Base-by-base conservation (phyloP, 2,797 vertebrate species). In the Tangara arthus region DNA sequence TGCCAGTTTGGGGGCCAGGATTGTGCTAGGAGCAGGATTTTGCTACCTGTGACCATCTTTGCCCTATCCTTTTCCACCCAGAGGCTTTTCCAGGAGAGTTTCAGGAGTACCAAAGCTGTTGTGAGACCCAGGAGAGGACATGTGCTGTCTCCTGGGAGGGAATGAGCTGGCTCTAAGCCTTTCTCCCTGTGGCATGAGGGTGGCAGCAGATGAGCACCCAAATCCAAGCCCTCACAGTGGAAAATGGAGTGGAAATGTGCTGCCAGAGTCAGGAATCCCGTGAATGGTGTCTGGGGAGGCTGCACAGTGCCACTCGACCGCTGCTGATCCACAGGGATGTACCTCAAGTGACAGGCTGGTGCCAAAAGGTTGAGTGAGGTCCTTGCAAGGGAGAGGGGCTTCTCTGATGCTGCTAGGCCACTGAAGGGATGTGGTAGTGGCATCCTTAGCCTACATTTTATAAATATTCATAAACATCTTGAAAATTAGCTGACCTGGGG, bases 241-340 rank as follows among this genome's bases (percentile, higher is more conserved):
- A 39, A 47, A 70, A n/a, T n/a, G 0, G 14, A 47, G 39, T 44
- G 56, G 61, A 42, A 81, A 52, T 13, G 46, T 35, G 24, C 47
- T 72, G 26, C 83, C 9, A 16, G 82, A 52, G 42, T 68, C 41
- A 41, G 60, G 56, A 64, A 39, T 46, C 35, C 63, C 28, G 26
- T 41, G 30, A 44, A 72, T n/a, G n/a, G 44, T 23, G 15, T 5
- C 4, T 8, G 32, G 18, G 63, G 70, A 71, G 57, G 22, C 73
- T 59, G 35, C 0, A 0, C 3, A 15, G 73, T 19, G 15, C 32
- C 7, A 8, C 73, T 55, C 0, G 4, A 39, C 52, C n/a, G 1
- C 34, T 46, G 37, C 19, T 4, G 28, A 17, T 46, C 63, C 0
- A 0, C 52, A 17, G 12, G 35, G 77, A 26, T 8, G 9, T n/a